Evolutionary conservation across 2,113 vertebrate genomes (phyloP).

Genomic region (Arvicanthis niloticus): DNA sequence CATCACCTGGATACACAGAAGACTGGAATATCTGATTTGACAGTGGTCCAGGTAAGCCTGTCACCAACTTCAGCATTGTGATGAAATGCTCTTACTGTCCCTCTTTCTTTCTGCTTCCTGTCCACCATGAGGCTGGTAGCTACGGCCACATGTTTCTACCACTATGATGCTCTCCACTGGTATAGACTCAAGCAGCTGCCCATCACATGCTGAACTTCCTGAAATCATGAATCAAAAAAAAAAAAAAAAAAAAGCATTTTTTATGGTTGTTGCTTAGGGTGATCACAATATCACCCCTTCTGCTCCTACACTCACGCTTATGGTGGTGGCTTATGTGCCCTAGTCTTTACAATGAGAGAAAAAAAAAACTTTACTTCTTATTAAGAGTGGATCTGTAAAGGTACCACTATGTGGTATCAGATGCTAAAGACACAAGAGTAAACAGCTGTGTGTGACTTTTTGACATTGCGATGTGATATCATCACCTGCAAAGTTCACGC

Average conservation of each 20-base stretch:
- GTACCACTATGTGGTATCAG: not conserved
- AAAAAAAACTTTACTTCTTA: not conserved
- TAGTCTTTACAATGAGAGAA: not conserved
- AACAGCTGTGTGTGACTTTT: not conserved
- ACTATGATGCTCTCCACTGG: not conserved
- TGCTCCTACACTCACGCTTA: not conserved
- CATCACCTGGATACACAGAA: not conserved
- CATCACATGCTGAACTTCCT: not conserved
- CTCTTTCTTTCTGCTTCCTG: not conserved
- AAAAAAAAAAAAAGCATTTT: not conserved
- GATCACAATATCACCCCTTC: not conserved
- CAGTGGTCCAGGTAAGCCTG: not conserved
- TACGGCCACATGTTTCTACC: not conserved
- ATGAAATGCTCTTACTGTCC: not conserved
- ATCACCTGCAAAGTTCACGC: not conserved
- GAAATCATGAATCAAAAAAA: not conserved
- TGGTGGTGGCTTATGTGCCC: not conserved
- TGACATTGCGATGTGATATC: not conserved
- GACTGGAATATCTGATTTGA: accelerated
- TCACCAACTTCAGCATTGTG: too few species aligned
- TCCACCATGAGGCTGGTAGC: not conserved
- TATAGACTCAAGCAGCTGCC: not conserved
- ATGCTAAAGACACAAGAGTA: not conserved
- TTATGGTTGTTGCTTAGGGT: not conserved
- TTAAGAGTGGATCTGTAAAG: not conserved